Conservation (phyloP, 2,797 vertebrate genomes). For the Agapornis canus region DNA sequence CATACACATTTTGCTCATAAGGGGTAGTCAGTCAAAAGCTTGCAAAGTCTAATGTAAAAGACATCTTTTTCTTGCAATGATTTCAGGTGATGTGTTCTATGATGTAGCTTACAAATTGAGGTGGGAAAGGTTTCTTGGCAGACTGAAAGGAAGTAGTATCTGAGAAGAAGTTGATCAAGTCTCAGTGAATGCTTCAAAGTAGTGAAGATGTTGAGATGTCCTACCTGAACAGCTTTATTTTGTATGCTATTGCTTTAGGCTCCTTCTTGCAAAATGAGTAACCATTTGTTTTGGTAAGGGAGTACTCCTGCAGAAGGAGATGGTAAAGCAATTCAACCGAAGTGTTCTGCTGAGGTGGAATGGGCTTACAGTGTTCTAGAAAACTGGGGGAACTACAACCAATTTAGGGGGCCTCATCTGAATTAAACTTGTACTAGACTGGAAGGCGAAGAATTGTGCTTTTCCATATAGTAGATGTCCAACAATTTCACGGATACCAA, state of each 20-base stretch:
- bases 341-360: not conserved
- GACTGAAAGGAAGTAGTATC: not conserved
- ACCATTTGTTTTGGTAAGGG: not conserved
- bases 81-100: not conserved
- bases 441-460: not conserved
- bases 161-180: not conserved
- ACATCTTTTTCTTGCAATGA: not conserved
- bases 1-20: not conserved
- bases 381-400: not conserved
- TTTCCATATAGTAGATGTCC: not conserved
- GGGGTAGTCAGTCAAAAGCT: not conserved
- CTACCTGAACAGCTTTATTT: not conserved
- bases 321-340: not conserved
- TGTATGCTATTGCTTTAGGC: not conserved
- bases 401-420: not conserved
- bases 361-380: accelerated
- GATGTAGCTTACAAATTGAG: not conserved
- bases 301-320: not conserved
- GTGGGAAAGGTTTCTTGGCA: not conserved
- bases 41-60: not conserved
- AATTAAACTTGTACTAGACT: not conserved
- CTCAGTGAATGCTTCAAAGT: not conserved
- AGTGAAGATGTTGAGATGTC: not conserved
- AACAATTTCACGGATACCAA: not conserved
- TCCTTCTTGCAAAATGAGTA: not conserved